phyloP scores from a whole-genome alignment of 2,113 vertebrate genomes.

The Arvicanthis niloticus region DNA sequence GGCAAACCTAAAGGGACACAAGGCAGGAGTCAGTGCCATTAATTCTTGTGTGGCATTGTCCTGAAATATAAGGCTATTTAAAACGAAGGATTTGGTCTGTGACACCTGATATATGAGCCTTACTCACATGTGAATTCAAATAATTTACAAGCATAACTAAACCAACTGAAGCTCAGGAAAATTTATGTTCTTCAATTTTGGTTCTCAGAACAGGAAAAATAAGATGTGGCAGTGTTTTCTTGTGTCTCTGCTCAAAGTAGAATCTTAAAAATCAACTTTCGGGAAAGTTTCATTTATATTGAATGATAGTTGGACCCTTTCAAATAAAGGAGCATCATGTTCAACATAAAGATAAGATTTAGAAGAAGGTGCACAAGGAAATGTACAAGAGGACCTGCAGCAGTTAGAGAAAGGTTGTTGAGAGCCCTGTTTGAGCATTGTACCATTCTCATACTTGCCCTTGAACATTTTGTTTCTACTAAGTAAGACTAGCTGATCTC shows the following conservation, averaged over 20 bases:
- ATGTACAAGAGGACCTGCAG: neutral
- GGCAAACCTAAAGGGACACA: neutral
- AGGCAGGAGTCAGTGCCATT: neutral
- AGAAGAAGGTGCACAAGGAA: neutral
- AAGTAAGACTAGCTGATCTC: neutral
- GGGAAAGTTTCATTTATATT: neutral
- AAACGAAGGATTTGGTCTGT: neutral
- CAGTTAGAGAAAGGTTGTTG: neutral
- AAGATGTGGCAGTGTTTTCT: neutral
- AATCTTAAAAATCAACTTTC: neutral
- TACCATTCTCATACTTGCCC: neutral
- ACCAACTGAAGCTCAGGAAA: neutral
- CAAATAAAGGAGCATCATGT: neutral
- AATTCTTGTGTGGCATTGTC: neutral
- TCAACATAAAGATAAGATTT: neutral
- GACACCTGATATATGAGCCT: neutral
- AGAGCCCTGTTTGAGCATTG: neutral
- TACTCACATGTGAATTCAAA: neutral
- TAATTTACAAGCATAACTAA: neutral
- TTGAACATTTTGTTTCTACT: neutral
- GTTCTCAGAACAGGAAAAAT: neutral
- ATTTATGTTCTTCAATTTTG: neutral
- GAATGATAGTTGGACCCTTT: neutral
- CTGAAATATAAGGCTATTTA: conserved; percentile 8
- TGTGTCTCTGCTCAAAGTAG: neutral